Evolutionary conservation across 2,797 vertebrate species (phyloP).

Genomic region (Myotis daubentonii): DNA sequence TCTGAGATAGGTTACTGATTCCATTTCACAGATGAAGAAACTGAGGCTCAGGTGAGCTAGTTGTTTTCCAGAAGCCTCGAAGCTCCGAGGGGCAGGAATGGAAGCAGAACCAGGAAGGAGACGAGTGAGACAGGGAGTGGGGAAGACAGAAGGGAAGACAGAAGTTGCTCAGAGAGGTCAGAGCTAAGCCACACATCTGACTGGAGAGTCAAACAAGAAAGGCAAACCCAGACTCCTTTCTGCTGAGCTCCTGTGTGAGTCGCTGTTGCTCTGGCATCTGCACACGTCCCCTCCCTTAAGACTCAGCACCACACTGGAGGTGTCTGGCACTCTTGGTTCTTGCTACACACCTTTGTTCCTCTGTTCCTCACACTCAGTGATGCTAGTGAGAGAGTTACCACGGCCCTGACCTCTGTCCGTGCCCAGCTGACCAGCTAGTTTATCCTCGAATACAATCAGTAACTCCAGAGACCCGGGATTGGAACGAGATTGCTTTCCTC

Average conservation of each 20-base stretch:
- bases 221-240: background rate
- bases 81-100: background rate
- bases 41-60: background rate
- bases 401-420: background rate
- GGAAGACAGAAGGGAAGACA: background rate
- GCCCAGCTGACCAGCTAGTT: slow-evolving; percentile 28
- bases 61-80: background rate
- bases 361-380: background rate
- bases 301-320: background rate
- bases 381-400: background rate
- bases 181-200: too few relatives aligned
- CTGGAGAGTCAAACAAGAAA: background rate
- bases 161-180: too few relatives aligned
- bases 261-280: rapidly evolving
- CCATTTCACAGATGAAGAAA: background rate
- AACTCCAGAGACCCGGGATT: slow-evolving; percentile 35
- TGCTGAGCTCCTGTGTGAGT: background rate
- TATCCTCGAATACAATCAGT: slow-evolving; percentile 62
- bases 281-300: background rate
- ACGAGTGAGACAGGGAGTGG: background rate
- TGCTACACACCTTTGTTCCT: background rate
- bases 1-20: background rate
- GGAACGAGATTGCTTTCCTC: slow-evolving; percentile 67
- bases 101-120: background rate
- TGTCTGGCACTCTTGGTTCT: rapidly evolving